Conservation (phyloP, 2,113 vertebrate species). For the Corynorhinus townsendii region DNA sequence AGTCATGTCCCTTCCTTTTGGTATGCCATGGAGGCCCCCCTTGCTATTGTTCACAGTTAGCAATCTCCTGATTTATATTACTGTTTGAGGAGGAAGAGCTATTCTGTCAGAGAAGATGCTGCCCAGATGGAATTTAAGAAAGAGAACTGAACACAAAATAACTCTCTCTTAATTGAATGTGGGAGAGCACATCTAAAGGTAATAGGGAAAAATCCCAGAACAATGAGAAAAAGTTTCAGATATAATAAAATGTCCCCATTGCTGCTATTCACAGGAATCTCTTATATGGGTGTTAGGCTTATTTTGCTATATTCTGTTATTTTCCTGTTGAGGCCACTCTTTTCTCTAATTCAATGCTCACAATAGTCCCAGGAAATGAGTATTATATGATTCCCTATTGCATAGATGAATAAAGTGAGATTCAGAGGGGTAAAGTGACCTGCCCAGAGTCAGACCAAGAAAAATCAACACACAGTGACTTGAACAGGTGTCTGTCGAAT, state of each 20-base stretch:
- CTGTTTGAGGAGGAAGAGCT: background rate
- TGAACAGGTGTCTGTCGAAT: background rate
- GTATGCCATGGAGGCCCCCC: background rate
- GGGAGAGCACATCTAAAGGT: slow-evolving; percentile 41
- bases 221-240: slow-evolving; percentile 44
- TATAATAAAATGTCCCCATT: slow-evolving; percentile 11
- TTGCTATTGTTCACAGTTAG: background rate
- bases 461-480: background rate
- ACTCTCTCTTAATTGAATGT: slow-evolving; percentile 39
- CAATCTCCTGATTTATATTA: background rate
- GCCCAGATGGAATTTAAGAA: slow-evolving; percentile 22
- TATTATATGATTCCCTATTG: background rate
- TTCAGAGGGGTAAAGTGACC: background rate
- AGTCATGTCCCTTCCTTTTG: background rate
- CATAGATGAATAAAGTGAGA: background rate
- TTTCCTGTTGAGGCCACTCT: background rate
- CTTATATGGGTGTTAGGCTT: background rate
- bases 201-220: slow-evolving; percentile 38
- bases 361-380: background rate
- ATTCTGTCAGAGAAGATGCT: background rate
- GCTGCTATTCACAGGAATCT: background rate
- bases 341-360: background rate
- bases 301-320: slow-evolving; percentile 14
- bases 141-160: slow-evolving; percentile 38
- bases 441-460: background rate